Evolutionary conservation across 2,113 vertebrate species (phyloP).

Genomic region (Apaloderma vittatum): DNA sequence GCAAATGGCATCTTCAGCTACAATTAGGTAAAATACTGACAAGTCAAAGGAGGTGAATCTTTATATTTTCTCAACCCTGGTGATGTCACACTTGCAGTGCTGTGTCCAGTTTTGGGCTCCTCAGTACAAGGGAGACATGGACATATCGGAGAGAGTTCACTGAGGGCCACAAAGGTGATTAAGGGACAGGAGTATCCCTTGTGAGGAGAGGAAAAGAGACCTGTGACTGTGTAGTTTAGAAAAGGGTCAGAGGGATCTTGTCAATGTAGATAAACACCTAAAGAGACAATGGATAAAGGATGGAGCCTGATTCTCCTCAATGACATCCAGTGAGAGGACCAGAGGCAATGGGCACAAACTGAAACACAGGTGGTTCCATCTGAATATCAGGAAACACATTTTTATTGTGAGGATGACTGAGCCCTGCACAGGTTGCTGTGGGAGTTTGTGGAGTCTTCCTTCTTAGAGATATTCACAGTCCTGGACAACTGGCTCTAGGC

Average conservation of each 20-base stretch:
- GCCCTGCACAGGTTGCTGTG: background rate
- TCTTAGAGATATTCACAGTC: rapidly evolving
- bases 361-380: background rate
- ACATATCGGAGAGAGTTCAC: background rate
- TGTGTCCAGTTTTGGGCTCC: background rate
- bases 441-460: background rate
- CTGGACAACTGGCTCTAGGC: background rate
- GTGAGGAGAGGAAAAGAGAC: background rate
- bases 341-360: background rate
- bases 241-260: background rate
- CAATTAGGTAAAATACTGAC: background rate
- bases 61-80: background rate
- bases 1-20: background rate
- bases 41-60: background rate
- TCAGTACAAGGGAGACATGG: background rate
- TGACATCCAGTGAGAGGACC: background rate
- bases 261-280: background rate
- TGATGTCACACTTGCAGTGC: background rate
- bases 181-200: background rate
- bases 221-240: background rate
- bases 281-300: background rate
- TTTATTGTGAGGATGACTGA: background rate
- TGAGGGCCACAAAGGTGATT: background rate
- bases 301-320: background rate
- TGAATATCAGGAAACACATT: background rate